Base-by-base conservation (phyloP, 2,113 vertebrate genomes). In the Psittacula cyanocephala region DNA sequence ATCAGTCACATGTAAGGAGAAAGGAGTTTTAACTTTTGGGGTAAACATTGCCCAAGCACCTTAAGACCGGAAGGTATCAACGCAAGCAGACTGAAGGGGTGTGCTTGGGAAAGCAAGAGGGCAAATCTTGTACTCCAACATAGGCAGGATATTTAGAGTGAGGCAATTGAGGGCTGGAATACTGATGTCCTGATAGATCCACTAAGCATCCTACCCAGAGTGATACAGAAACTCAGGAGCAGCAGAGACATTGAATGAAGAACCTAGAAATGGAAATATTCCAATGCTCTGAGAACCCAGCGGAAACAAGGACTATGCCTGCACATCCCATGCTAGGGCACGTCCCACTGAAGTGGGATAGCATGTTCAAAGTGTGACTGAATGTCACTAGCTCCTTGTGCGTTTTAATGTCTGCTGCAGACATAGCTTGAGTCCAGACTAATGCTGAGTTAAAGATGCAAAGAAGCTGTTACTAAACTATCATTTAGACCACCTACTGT, bases 371-470 rank as follows among this genome's bases (percentile, higher is more conserved):
- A 7, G 23, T 1, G 6, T 10, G 65, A 24, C 35, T 1, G 1
- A 33, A 17, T 1, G 25, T 1, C 2, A 11, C 25, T 14, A 57
- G 46, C 77, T 77, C 27, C 4, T 4, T 0, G 5, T 2, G 8
- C 5, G 28, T 2, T 33, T 55, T 50, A 28, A 13, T 1, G 41
- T 7, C 62, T 53, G 24, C 18, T 17, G 18, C 46, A 43, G 53
- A 13, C 76, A 11, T 4, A 64, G 68, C 27, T 35, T 31, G 4
- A 17, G 22, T 41, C 24, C 53, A 47, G 9, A 44, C 23, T 18
- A 19, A 9, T 2, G 4, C 44, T 27, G 44, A 64, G 17, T 9
- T 31, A 33, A 9, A 63, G 23, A 33, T 25, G 47, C 28, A 55
- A 13, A 65, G 43, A 10, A 74, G 16, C 14, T 41, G 24, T 46